These are phyloP conservation scores for Tarsius wallacei DNA, from an alignment of 2,797 vertebrate species.

Conservation along the genomic window DNA sequence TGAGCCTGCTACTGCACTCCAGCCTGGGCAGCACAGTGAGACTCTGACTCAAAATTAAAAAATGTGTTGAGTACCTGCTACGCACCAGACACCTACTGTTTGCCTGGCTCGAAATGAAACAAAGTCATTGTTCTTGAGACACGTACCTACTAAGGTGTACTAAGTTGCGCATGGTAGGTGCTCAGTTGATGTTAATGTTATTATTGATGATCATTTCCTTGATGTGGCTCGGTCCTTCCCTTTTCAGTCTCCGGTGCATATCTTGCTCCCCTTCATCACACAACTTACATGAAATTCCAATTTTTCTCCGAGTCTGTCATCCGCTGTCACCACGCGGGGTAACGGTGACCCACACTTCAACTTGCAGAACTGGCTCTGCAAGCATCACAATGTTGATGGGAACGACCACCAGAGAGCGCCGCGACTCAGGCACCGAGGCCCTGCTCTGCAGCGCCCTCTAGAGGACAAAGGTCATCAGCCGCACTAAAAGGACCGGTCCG, in stretches of 20 bases:
- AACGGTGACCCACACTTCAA: background rate
- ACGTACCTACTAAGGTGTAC: background rate
- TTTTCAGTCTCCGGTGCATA: background rate
- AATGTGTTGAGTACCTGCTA: background rate
- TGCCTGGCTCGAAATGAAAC: background rate
- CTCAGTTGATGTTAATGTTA: background rate
- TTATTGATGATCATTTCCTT: background rate
- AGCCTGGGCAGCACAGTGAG: no score
- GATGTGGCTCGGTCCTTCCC: background rate
- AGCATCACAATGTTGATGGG: background rate
- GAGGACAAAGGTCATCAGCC: background rate
- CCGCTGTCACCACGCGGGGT: accelerated
- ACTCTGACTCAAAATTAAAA: background rate
- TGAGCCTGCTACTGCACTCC: no score
- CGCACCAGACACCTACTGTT: background rate
- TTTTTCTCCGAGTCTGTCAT: background rate
- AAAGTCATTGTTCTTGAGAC: background rate
- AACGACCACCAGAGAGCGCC: slow-evolving; percentile 69
- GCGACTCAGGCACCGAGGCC: background rate
- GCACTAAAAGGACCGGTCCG: background rate
- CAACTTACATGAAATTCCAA: background rate
- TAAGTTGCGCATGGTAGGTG: background rate
- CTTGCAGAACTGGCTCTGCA: background rate
- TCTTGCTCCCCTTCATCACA: background rate
- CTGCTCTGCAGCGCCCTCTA: slow-evolving; percentile 51